Conservation (phyloP, 2,888 invertebrate species). For the Eilema griseolum region DNA sequence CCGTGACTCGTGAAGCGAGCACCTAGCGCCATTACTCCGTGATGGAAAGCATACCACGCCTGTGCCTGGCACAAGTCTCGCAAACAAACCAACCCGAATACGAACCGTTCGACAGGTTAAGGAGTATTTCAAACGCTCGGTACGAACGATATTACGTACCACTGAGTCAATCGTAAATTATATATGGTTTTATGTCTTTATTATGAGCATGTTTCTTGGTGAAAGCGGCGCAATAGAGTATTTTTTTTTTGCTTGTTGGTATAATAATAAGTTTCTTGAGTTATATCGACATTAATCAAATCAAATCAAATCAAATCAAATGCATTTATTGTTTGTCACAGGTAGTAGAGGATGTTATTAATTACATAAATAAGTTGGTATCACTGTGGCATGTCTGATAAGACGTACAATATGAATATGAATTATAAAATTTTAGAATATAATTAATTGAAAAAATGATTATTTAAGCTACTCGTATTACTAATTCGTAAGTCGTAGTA, state of each 20-base stretch:
- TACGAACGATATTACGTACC: conserved; percentile 3
- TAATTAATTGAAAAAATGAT: too few species aligned
- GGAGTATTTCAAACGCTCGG: not conserved
- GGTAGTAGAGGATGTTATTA: too few species aligned
- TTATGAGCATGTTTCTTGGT: conserved; percentile 2
- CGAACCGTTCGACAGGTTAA: not conserved
- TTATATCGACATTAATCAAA: too few species aligned
- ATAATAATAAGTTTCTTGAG: not conserved
- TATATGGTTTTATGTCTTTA: conserved; percentile 15
- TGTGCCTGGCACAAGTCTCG: conserved; percentile 24
- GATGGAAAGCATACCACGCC: conserved; percentile 27
- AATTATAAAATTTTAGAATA: too few species aligned
- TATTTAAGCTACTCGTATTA: too few species aligned
- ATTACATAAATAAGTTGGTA: too few species aligned
- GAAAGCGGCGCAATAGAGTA: not conserved
- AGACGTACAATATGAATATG: too few species aligned
- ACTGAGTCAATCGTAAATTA: not conserved
- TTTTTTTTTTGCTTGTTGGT: not conserved
- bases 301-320: too few species aligned
- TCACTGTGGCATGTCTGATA: too few species aligned
- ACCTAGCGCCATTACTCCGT: conserved; percentile 24
- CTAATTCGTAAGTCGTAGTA: too few species aligned
- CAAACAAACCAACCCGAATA: conserved; percentile 9
- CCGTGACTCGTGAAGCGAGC: conserved; percentile 18
- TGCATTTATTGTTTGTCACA: too few species aligned